Base-by-base conservation (phyloP, 2,113 vertebrate genomes). In the Oreochromis aureus region DNA sequence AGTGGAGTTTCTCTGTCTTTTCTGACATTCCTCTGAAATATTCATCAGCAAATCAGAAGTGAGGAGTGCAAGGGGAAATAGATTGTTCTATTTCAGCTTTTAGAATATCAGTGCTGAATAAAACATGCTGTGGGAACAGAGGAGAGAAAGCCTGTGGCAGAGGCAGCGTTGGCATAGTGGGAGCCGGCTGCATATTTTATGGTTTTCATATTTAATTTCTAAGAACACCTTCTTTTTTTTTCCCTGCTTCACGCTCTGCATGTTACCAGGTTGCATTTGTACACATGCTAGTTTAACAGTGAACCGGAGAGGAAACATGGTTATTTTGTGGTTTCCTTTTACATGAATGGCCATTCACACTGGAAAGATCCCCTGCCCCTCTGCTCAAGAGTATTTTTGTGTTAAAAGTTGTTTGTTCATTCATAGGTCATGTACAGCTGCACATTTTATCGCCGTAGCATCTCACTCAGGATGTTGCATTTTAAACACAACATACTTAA, bases 81-180 rank as follows among this genome's bases (percentile, higher is more conserved):
- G 93, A 96, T 96, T 95, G 95, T 94, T 96, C 93, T 95, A 87
- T 92, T 96, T 94, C 91, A 92, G 95, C 91, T 95, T 95, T 94
- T 94, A 93, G 94, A 96, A 95, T 93, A 95, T 94, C 94, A 93
- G 82, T n/a, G 53, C 55, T 95, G 89, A 96, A 96, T 96, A 95
- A 96, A 95, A 95, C 89, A 96, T 96, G 93, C 4, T 5, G 88
- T 84, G 92, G 93, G 90, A 92, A 90, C 83, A 11, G 88, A 90
- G 89, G 85, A 86, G 73, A 89, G 90, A 88, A 87, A 87, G 91
- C 85, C 88, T 82, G 82, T 94, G 91, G 93, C 91, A 92, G 88
- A 89, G 86, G 87, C 86, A 87, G 85, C 61, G 16, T 84, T 86
- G 88, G 89, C 88, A 93, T 89, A 89, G 89, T 92, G 84, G 92